Evolutionary conservation across 2,113 vertebrate genomes (phyloP).

Genomic region (Nothoprocta perdicaria): DNA sequence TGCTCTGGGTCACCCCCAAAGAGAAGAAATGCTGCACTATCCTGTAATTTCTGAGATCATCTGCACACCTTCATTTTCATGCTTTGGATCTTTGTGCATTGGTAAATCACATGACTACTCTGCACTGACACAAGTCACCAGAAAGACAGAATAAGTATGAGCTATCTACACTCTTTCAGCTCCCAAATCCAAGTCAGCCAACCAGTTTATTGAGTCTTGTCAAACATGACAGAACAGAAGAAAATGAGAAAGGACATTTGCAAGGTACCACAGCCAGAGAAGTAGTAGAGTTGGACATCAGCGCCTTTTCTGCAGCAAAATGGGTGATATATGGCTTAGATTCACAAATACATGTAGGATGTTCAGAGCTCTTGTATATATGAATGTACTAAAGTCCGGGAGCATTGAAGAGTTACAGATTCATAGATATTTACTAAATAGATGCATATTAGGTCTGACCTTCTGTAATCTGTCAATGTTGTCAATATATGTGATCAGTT

Average conservation of each 20-base stretch:
- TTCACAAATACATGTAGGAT: rapidly evolving
- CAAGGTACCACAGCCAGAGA: neutral
- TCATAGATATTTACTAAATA: neutral
- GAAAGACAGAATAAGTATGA: neutral
- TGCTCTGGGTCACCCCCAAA: neutral
- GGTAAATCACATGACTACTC: neutral
- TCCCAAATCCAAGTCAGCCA: neutral
- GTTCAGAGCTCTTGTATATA: neutral
- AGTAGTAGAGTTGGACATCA: neutral
- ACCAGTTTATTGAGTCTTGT: neutral
- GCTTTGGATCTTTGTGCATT: neutral
- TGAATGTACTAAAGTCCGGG: too few species aligned
- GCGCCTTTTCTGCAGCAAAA: neutral
- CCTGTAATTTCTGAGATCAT: neutral
- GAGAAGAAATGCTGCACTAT: neutral
- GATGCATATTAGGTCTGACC: neutral
- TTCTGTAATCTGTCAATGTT: neutral
- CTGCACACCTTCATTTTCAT: neutral
- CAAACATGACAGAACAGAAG: neutral
- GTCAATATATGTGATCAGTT: neutral
- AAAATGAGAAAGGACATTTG: neutral
- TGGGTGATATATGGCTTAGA: neutral
- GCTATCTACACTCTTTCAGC: neutral
- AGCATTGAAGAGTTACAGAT: neutral
- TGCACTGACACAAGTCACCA: neutral